phyloP scores from a whole-genome alignment of 2,888 invertebrate species.

The Cryptosula pallasiana region DNA sequence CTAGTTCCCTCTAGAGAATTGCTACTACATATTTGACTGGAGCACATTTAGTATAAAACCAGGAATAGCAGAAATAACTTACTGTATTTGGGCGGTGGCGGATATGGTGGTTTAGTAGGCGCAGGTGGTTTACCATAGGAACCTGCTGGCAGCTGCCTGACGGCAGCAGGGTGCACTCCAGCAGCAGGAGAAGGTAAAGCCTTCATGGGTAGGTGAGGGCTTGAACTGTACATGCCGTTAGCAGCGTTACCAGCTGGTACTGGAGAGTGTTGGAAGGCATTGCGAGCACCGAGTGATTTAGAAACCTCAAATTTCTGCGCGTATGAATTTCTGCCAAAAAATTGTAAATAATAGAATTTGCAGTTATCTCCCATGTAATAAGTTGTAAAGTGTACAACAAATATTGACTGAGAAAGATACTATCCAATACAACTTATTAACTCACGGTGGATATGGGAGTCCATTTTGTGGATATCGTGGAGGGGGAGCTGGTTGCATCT shows the following conservation, averaged over 20 bases:
- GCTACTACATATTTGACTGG: no score
- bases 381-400: background rate
- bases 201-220: conserved; percentile 3
- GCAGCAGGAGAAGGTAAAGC: conserved; percentile 5
- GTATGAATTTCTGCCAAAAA: background rate
- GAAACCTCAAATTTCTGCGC: conserved; percentile 17
- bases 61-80: no score
- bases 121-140: background rate
- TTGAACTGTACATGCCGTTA: background rate
- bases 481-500: background rate
- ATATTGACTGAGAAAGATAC: background rate
- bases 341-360: background rate
- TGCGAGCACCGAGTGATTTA: conserved; percentile 20
- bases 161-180: background rate
- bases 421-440: background rate
- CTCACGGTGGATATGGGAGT: background rate
- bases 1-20: no score
- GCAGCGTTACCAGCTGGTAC: background rate
- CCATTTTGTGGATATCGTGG: background rate
- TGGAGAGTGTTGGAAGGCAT: conserved; percentile 20
- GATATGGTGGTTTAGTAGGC: background rate
- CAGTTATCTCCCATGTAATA: background rate
- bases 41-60: no score
- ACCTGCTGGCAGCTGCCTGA: background rate
- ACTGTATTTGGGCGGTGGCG: background rate